A percentile compares a stretch with the other conserved stretches of the same genome.
These are phyloP conservation scores for Apis laboriosa DNA, from an alignment of 1,140 invertebrate species.

Conservation along the genomic window DNA sequence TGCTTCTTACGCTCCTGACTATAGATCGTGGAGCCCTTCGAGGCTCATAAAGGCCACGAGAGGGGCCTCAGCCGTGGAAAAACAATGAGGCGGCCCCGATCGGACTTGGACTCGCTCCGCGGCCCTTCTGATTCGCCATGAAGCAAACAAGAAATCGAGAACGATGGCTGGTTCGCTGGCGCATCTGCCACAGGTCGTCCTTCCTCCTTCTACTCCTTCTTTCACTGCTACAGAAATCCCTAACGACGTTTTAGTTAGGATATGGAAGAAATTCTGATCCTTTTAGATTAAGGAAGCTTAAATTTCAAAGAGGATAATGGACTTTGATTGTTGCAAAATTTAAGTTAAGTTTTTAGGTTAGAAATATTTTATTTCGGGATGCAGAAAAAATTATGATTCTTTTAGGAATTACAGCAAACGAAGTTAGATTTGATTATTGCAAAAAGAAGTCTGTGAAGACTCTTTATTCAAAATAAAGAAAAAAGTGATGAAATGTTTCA, in stretches of 20 bases:
- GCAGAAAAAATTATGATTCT: no score
- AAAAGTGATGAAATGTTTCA: no score
- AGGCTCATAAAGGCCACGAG: constrained; percentile 67
- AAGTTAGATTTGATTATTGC: no score
- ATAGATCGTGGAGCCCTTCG: constrained; percentile 42
- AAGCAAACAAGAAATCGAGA: constrained; percentile 67
- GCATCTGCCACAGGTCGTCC: constrained; percentile 41
- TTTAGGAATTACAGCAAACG: no score
- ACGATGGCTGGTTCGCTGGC: constrained; percentile 60
- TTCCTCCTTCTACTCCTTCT: neutral
- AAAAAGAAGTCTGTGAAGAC: no score
- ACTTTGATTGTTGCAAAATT: neutral
- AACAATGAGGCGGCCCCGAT: constrained; percentile 72
- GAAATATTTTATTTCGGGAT: no score
- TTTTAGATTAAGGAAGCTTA: neutral
- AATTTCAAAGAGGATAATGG: neutral
- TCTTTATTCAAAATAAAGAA: no score
- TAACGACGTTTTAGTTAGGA: neutral
- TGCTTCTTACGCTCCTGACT: constrained; percentile 67
- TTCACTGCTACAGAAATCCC: neutral
- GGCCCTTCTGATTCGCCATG: constrained; percentile 74
- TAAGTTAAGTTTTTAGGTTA: no score
- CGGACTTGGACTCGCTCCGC: constrained; percentile 63
- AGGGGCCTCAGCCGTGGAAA: constrained; percentile 66
- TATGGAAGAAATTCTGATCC: neutral